phyloP scores from a whole-genome alignment of 1,140 invertebrate genomes.

The Rhopalosiphum maidis region DNA sequence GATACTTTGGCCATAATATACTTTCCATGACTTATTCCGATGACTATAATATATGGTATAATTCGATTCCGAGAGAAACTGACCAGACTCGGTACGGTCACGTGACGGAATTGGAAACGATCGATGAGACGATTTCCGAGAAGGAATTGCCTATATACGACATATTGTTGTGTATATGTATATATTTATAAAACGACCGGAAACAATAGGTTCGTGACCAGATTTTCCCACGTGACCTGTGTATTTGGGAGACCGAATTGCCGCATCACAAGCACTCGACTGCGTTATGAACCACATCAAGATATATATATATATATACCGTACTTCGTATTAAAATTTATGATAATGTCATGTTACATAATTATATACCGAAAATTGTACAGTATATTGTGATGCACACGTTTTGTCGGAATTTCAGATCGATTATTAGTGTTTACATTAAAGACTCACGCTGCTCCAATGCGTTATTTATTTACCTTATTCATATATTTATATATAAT shows the following conservation, averaged over 20 bases:
- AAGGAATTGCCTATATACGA: neutral
- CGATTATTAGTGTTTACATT: neutral
- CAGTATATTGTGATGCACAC: neutral
- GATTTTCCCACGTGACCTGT: neutral
- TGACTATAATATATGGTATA: neutral
- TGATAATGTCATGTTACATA: too few relatives aligned
- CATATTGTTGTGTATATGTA: neutral
- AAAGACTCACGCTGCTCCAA: neutral
- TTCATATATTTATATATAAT: neutral
- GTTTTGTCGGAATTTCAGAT: neutral
- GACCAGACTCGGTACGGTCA: too few relatives aligned
- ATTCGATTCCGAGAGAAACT: neutral
- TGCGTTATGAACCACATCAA: neutral
- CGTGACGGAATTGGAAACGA: neutral
- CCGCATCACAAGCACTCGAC: neutral
- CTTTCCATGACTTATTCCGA: neutral
- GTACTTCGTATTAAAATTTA: too few relatives aligned
- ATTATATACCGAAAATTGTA: too few relatives aligned
- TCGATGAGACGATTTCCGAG: neutral
- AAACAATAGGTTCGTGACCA: neutral
- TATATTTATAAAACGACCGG: neutral
- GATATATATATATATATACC: neutral
- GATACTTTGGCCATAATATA: neutral
- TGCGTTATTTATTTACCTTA: neutral
- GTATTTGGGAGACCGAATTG: neutral